Evolutionary conservation across 2,797 vertebrate genomes (phyloP).

Genomic region (Petrocephalus sullivani): DNA sequence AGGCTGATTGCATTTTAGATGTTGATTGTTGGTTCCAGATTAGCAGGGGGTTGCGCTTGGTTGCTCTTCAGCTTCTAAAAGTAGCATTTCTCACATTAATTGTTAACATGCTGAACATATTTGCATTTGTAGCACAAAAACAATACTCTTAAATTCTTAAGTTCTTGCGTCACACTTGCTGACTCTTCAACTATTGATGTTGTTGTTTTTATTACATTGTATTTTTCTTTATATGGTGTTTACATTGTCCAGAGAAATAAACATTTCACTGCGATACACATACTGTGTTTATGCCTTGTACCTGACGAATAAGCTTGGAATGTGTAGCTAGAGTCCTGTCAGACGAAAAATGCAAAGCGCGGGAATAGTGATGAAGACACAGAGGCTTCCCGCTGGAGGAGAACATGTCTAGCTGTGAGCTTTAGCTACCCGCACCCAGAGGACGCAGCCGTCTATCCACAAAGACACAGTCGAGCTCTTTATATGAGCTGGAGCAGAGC

Average conservation of each 20-base stretch:
- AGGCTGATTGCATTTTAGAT: background rate
- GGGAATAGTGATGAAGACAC: background rate
- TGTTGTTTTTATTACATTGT: background rate
- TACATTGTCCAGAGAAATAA: background rate
- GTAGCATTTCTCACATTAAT: background rate
- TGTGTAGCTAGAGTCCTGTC: background rate
- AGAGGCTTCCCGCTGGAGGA: background rate
- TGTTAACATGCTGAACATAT: background rate
- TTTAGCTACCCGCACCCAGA: background rate
- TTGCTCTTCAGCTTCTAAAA: background rate
- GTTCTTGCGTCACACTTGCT: background rate
- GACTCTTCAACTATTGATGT: background rate
- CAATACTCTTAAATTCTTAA: background rate
- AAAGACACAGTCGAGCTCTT: background rate
- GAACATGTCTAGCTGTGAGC: background rate
- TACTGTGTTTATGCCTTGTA: background rate
- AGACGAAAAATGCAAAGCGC: background rate
- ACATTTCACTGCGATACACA: background rate
- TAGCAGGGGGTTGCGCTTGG: background rate
- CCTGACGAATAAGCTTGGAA: background rate
- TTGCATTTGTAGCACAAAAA: background rate
- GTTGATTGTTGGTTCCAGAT: background rate
- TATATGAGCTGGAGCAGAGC: background rate
- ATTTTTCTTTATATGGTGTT: background rate
- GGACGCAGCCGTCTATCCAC: background rate